These are phyloP conservation scores for Heliothis peltigera DNA, from an alignment of 2,888 invertebrate species.

Conservation along the genomic window DNA sequence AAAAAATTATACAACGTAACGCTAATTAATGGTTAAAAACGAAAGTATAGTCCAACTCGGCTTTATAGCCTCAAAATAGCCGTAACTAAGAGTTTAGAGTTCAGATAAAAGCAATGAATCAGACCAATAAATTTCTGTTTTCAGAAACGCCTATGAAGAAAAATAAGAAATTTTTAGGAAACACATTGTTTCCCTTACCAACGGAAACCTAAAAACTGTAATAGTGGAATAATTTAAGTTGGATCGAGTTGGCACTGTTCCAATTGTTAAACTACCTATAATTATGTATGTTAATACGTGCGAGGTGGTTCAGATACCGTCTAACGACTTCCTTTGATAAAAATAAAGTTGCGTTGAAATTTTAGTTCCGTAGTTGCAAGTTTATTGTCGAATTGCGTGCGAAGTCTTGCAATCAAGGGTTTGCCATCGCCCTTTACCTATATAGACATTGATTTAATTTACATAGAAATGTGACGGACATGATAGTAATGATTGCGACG, in stretches of 20 bases:
- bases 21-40: conserved; percentile 28
- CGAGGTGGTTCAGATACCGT: conserved; percentile 87
- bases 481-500: conserved; percentile 73
- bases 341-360: conserved; percentile 90
- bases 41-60: conserved; percentile 22
- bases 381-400: conserved; percentile 88
- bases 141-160: conserved; percentile 68
- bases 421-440: conserved; percentile 85
- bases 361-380: conserved; percentile 88
- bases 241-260: conserved; percentile 83
- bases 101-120: conserved; percentile 68
- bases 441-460: conserved; percentile 89
- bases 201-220: conserved; percentile 84
- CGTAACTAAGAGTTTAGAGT: conserved; percentile 50
- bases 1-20: conserved; percentile 12
- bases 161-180: conserved; percentile 73
- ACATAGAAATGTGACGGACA: conserved; percentile 79
- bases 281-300: conserved; percentile 89
- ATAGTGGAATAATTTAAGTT: conserved; percentile 81
- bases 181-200: conserved; percentile 79
- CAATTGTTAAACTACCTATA: conserved; percentile 88
- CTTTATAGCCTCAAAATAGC: conserved; percentile 27
- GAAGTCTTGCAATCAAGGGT: conserved; percentile 79
- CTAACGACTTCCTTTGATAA: conserved; percentile 89
- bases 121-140: conserved; percentile 68